Percentiles rank a stretch among this genome's conserved stretches.
These are phyloP conservation scores for Merluccius polli DNA, from an alignment of 2,797 vertebrate species.

Conservation along the genomic window DNA sequence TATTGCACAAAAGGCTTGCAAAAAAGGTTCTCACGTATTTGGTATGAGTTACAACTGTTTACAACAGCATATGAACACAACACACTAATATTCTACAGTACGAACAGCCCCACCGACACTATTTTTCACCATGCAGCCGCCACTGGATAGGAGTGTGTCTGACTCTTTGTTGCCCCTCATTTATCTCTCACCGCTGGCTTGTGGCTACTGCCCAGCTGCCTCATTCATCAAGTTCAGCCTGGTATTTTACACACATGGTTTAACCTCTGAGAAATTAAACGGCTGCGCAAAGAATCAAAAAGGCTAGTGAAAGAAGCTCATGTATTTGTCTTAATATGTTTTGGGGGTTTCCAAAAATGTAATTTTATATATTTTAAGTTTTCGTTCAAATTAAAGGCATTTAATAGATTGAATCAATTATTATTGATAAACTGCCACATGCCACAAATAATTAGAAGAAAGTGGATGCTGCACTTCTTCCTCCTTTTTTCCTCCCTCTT, in stretches of 20 bases:
- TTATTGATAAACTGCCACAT: background rate
- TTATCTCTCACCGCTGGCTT: background rate
- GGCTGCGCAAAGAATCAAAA: background rate
- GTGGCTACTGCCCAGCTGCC: background rate
- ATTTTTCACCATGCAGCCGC: too few species aligned
- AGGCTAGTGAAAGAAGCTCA: background rate
- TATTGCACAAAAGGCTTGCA: too few species aligned
- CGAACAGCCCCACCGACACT: too few species aligned
- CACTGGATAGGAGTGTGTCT: constrained; percentile 12
- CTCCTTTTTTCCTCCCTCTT: background rate
- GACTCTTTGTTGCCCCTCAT: background rate
- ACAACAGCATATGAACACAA: too few species aligned
- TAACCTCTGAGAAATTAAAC: background rate
- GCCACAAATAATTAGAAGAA: background rate
- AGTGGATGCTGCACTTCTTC: background rate
- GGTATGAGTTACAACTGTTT: too few species aligned
- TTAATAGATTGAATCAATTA: too few species aligned
- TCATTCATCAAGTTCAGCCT: background rate
- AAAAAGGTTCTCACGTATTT: too few species aligned
- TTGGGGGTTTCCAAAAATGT: background rate
- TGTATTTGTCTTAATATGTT: background rate
- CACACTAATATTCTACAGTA: too few species aligned
- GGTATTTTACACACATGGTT: background rate
- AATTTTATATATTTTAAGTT: too few species aligned
- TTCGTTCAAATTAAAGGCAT: too few species aligned